Percentiles rank a stretch among this genome's conserved stretches.
Evolutionary conservation across 2,113 vertebrate genomes (phyloP).

Genomic region (Gallinago jamesoni): DNA sequence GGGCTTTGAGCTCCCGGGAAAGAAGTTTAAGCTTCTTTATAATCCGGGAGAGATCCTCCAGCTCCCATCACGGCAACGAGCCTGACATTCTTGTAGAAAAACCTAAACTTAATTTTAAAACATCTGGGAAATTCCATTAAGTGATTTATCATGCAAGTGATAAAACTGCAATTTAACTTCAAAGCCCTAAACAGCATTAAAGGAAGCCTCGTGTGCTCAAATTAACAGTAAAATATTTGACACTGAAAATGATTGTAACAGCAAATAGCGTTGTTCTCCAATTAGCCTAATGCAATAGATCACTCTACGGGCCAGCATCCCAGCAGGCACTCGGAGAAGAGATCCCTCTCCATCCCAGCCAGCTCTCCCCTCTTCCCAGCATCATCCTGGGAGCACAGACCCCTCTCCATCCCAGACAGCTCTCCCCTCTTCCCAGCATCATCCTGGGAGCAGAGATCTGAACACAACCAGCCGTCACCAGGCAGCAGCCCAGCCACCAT

Average conservation of each 20-base stretch:
- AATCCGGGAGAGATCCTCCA: not conserved
- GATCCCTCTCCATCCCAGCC: not conserved
- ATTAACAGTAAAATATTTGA: conserved; percentile 56
- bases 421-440: not conserved
- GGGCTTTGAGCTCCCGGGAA: not conserved
- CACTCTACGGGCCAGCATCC: not conserved
- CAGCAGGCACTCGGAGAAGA: not conserved
- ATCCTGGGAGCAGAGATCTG: not conserved
- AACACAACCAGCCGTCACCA: not conserved
- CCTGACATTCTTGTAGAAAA: conserved; percentile 8
- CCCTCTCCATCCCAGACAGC: not conserved
- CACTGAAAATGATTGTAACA: not conserved
- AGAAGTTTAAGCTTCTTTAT: not conserved
- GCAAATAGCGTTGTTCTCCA: not conserved
- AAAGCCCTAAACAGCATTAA: conserved; percentile 24
- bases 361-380: not conserved
- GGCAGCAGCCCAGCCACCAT: not conserved
- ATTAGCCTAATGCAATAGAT: not conserved
- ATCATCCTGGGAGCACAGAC: not conserved
- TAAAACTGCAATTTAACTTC: conserved; percentile 60
- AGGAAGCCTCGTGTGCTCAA: conserved; percentile 22
- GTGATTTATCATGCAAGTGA: conserved; percentile 58
- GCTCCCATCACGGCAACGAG: not conserved
- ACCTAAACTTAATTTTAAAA: conserved; percentile 33
- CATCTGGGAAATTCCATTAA: conserved; percentile 50